phyloP scores from a whole-genome alignment of 2,888 invertebrate genomes.

The Pterobdella sp. region DNA sequence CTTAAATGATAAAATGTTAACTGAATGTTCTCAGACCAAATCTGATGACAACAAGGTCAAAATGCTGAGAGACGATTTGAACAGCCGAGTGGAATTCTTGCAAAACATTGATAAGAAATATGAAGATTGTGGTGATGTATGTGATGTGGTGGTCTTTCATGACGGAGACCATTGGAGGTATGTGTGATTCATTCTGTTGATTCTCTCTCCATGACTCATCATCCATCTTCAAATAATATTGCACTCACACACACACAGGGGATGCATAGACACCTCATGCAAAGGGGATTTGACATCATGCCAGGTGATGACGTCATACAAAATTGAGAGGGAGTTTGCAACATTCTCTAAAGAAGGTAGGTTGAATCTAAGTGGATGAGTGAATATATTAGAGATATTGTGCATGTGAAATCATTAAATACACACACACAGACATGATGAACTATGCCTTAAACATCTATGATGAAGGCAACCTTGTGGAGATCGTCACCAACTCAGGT shows the following conservation, averaged over 20 bases:
- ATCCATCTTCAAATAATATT: neutral
- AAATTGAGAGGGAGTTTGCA: constrained; percentile 68
- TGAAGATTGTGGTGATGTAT: constrained; percentile 75
- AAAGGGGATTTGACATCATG: constrained; percentile 72
- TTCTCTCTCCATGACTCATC: neutral
- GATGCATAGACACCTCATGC: constrained; percentile 75
- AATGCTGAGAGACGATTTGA: constrained; percentile 76
- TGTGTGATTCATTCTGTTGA: neutral
- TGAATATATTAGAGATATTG: neutral
- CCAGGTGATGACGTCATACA: constrained; percentile 71
- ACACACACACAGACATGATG: constrained; percentile 57
- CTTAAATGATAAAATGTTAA: too few species aligned
- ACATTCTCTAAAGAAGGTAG: constrained; percentile 58
- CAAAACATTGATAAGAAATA: constrained; percentile 78
- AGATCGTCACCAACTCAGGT: constrained; percentile 90
- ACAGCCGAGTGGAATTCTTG: constrained; percentile 74
- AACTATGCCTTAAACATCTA: constrained; percentile 80
- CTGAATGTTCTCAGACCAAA: too few species aligned
- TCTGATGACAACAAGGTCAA: too few species aligned
- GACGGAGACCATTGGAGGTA: constrained; percentile 80
- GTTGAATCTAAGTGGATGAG: neutral
- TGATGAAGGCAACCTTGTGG: constrained; percentile 77
- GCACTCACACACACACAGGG: constrained; percentile 54
- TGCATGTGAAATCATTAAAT: neutral
- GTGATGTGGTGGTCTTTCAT: constrained; percentile 85